These are phyloP conservation scores for Varroa destructor DNA, from an alignment of 1,140 invertebrate genomes.

Conservation along the genomic window DNA sequence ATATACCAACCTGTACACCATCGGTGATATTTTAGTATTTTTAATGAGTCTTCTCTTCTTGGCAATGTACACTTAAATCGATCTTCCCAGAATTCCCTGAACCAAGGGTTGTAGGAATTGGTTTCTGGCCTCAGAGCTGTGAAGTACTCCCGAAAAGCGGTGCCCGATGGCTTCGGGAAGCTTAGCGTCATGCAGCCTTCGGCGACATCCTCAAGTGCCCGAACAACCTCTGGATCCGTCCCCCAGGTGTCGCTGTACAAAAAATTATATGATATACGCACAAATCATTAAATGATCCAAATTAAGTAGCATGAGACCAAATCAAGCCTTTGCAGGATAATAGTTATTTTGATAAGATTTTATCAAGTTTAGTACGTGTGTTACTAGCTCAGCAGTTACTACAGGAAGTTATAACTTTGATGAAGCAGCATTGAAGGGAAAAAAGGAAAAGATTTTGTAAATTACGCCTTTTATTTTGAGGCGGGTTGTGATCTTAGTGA, in stretches of 20 bases:
- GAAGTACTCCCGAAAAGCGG: slow-evolving; percentile 56
- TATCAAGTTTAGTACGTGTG: too few relatives aligned
- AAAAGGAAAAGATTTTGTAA: too few relatives aligned
- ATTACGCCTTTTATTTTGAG: too few relatives aligned
- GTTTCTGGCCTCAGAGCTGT: slow-evolving; percentile 50
- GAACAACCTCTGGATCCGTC: slow-evolving; percentile 57
- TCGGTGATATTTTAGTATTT: slow-evolving; percentile 16
- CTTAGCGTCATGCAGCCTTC: slow-evolving; percentile 59
- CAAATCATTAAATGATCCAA: background rate
- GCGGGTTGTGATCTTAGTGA: too few relatives aligned
- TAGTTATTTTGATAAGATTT: too few relatives aligned
- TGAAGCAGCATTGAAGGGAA: too few relatives aligned
- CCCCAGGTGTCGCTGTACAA: slow-evolving; percentile 57
- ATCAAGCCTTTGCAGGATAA: too few relatives aligned
- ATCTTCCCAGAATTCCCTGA: slow-evolving; percentile 58
- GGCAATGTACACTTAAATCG: slow-evolving; percentile 51
- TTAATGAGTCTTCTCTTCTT: background rate
- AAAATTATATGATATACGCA: slow-evolving; percentile 28
- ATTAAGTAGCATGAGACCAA: background rate
- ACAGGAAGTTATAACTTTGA: too few relatives aligned
- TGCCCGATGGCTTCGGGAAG: slow-evolving; percentile 56
- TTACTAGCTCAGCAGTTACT: too few relatives aligned
- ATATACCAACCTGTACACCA: slow-evolving; percentile 16
- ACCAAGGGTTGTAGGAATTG: slow-evolving; percentile 60
- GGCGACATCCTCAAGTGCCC: slow-evolving; percentile 53